Base-by-base conservation (phyloP, 2,113 vertebrate genomes). In the Meleagris gallopavo region DNA sequence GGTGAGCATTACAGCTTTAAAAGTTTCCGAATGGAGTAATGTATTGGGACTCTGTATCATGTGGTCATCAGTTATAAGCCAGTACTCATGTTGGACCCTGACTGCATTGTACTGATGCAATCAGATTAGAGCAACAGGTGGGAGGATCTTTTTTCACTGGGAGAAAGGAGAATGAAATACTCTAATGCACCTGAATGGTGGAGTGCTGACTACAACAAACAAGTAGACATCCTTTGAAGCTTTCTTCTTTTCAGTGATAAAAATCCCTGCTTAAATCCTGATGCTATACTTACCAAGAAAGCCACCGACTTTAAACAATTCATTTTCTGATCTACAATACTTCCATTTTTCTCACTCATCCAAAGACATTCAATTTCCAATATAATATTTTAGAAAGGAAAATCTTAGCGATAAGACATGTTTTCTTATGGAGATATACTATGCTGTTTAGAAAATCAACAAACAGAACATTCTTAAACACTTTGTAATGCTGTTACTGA, bases 121-220 rank as follows among this genome's bases (percentile, higher is more conserved):
- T 71, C 18, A 30, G 83, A 80, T 74, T 97, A 89, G 54, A 72
- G 43, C 57, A 94, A 86, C 95, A 94, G 93, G 67, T 92, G 86
- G 83, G 76, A 92, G 87, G 89, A 94, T 95, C 3, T 2, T 55
- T 85, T 97, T 97, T 89, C 97, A n/a, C n/a, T 22, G 52, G 29
- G 16, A 60, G n/a, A 76, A 87, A 62, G 45, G 58, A 73, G 70
- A 95, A 88, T 74, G 82, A 95, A 48, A 60, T 77, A 32, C 41
- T 80, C 80, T 73, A 57, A 52, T 89, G 92, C 75, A 62, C 67
- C 3, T 3, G 29, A 45, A 65, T 30, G 67, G 58, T 15, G 38
- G 36, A 94, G 46, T 52, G 41, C 71, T 88, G 46, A 90, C 77
- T 83, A 88, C 72, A 86, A 92, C 71, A 91, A 91, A 30, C 48